These are phyloP conservation scores for Solea solea DNA, from an alignment of 2,113 vertebrate genomes.

Conservation along the genomic window DNA sequence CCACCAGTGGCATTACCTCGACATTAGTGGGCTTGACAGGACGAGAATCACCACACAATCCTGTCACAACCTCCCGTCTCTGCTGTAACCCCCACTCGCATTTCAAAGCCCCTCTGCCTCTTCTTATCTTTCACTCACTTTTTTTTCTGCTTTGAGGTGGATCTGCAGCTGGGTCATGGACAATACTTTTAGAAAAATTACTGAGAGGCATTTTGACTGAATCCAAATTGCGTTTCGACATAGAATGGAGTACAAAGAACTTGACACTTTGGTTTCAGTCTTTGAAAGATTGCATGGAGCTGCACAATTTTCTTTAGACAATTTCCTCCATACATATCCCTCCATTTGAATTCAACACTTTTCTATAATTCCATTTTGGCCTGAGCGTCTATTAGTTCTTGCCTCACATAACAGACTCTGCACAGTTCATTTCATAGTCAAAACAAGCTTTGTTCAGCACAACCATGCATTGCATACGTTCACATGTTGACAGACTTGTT, in stretches of 20 bases:
- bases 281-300: background rate
- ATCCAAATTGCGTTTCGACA: conserved; percentile 37
- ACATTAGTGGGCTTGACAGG: conserved; percentile 91
- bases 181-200: conserved; percentile 50
- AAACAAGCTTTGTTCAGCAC: conserved; percentile 20
- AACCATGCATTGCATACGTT: conserved; percentile 19
- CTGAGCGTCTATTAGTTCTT: background rate
- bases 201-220: conserved; percentile 37
- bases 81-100: conserved; percentile 66
- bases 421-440: conserved; percentile 11
- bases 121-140: conserved; percentile 57
- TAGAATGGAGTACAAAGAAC: conserved; percentile 30
- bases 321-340: background rate
- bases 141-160: conserved; percentile 47
- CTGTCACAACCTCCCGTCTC: conserved; percentile 89
- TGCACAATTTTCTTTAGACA: background rate
- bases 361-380: background rate
- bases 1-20: conserved; percentile 94
- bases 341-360: background rate
- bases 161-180: conserved; percentile 53
- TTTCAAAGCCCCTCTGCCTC: conserved; percentile 71
- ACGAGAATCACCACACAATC: conserved; percentile 93
- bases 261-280: background rate
- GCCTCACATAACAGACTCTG: background rate
- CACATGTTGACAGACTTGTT: conserved; percentile 30